phyloP scores from a whole-genome alignment of 2,888 invertebrate genomes.

The Heliconius hortense region DNA sequence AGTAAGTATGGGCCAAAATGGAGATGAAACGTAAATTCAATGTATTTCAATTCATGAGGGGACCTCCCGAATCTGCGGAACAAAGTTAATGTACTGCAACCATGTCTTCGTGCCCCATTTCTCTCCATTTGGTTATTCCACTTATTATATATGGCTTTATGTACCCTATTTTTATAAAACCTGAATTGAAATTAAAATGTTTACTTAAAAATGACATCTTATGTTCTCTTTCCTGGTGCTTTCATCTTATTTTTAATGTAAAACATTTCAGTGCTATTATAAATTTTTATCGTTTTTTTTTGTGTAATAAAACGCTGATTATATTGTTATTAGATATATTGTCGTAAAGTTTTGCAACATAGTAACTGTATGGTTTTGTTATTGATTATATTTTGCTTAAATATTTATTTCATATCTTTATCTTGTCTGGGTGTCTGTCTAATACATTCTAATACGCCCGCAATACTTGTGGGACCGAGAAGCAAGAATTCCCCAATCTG shows the following conservation, averaged over 20 bases:
- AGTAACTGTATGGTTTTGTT: background rate
- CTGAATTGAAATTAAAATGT: background rate
- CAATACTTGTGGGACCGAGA: background rate
- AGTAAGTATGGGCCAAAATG: slow-evolving; percentile 70
- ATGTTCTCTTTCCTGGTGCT: background rate
- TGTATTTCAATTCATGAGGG: slow-evolving; percentile 63
- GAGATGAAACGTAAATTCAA: slow-evolving; percentile 74
- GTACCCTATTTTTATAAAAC: background rate
- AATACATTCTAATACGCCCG: background rate
- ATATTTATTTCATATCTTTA: background rate
- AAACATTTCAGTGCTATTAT: too few species aligned
- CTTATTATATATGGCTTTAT: slow-evolving; percentile 15
- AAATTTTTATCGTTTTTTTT: too few species aligned
- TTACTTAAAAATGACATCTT: slow-evolving; percentile 25
- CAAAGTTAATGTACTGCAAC: slow-evolving; percentile 66
- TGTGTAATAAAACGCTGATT: background rate
- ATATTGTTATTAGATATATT: background rate
- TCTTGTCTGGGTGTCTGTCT: background rate
- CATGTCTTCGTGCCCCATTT: slow-evolving; percentile 56
- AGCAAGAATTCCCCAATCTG: slow-evolving; percentile 58
- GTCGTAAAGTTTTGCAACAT: background rate
- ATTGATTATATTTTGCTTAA: background rate
- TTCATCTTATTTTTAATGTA: too few species aligned
- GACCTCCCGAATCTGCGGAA: slow-evolving; percentile 52
- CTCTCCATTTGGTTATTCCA: slow-evolving; percentile 31